Conservation (phyloP, 2,797 vertebrate species). For the Echeneis naucrates region DNA sequence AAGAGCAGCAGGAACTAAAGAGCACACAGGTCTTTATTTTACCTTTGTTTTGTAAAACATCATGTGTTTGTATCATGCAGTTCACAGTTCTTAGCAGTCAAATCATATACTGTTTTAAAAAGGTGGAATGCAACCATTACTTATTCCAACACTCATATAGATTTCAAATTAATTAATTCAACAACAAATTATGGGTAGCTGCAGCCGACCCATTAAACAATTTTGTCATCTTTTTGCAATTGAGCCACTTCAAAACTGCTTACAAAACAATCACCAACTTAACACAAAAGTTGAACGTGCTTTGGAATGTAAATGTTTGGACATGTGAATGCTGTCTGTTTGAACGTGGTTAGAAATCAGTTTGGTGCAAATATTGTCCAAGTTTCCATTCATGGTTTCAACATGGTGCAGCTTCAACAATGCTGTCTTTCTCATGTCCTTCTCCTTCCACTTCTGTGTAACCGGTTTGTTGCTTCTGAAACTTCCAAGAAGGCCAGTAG, state of each 20-base stretch:
- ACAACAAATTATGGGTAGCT: conserved; percentile 1
- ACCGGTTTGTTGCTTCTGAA: conserved; percentile 83
- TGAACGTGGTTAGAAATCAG: conserved; percentile 21
- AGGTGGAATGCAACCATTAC: not conserved
- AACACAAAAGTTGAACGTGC: conserved; percentile 3
- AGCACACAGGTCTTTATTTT: conserved; percentile 24
- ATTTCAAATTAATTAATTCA: conserved; percentile 15
- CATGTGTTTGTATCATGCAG: conserved; percentile 11
- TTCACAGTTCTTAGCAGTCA: conserved; percentile 27
- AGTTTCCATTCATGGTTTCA: conserved; percentile 66
- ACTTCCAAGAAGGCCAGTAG: conserved; percentile 90
- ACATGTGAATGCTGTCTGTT: not conserved
- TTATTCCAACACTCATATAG: conserved; percentile 15
- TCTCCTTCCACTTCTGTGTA: conserved; percentile 89
- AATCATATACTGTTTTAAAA: not conserved
- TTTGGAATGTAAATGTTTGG: conserved; percentile 3
- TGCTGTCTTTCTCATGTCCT: conserved; percentile 87
- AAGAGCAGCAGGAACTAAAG: conserved; percentile 17
- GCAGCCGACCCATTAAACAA: conserved; percentile 13
- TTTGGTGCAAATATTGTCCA: conserved; percentile 15
- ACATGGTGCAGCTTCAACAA: conserved; percentile 87
- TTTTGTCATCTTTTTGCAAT: conserved; percentile 8
- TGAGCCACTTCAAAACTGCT: not conserved
- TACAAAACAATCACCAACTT: not conserved
- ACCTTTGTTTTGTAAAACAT: conserved; percentile 31